Conservation (phyloP, 1,140 invertebrate genomes). For the Drosophila ercepeae region DNA sequence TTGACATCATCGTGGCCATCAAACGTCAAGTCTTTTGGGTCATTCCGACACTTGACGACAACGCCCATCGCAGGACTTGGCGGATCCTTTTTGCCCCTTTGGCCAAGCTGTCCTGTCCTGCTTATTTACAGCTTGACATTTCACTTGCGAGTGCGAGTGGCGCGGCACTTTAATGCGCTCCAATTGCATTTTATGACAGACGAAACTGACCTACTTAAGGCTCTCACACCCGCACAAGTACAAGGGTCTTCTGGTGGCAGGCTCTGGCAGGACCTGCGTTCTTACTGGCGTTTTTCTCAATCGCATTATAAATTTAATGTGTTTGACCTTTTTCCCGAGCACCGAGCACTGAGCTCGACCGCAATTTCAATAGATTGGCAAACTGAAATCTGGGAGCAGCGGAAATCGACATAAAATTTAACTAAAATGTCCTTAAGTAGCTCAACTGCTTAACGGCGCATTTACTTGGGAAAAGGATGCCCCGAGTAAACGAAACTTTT, state of each 20-base stretch:
- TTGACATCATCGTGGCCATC: constrained; percentile 27
- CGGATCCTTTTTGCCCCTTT: constrained; percentile 30
- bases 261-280: neutral
- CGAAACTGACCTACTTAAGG: constrained; percentile 77
- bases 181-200: constrained; percentile 80
- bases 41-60: constrained; percentile 38
- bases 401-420: constrained; percentile 71
- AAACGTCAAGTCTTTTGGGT: constrained; percentile 39
- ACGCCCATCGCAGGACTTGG: constrained; percentile 23
- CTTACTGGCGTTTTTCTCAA: constrained; percentile 26
- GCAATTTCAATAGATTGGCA: constrained; percentile 78
- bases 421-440: constrained; percentile 77
- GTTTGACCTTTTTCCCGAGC: constrained; percentile 69
- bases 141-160: constrained; percentile 72
- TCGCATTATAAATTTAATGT: constrained; percentile 81
- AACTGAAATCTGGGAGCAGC: constrained; percentile 55
- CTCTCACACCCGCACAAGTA: constrained; percentile 21
- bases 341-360: constrained; percentile 54
- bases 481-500: constrained; percentile 29
- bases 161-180: constrained; percentile 72
- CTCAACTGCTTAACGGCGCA: constrained; percentile 28
- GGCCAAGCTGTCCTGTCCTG: constrained; percentile 6
- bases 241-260: neutral
- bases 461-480: constrained; percentile 52
- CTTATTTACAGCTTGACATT: constrained; percentile 78